These are phyloP conservation scores for Nothobranchius kuhntae DNA, from an alignment of 2,113 vertebrate species.

Conservation along the genomic window DNA sequence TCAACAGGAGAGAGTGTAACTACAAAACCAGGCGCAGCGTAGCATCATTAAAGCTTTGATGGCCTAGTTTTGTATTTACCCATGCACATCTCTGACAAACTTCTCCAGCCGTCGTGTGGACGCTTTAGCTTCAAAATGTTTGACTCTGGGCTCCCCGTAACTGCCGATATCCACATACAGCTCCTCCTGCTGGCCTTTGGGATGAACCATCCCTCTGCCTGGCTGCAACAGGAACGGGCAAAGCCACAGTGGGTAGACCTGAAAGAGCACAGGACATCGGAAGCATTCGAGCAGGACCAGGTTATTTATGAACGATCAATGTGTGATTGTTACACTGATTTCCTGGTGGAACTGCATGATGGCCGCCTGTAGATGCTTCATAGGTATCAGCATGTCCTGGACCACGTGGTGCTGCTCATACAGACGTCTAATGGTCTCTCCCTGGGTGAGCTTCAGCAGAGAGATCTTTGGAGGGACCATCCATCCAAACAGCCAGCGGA, in stretches of 20 bases:
- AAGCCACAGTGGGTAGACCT: constrained; percentile 98
- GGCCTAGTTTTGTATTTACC: constrained; percentile 79
- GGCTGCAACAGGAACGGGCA: constrained; percentile 92
- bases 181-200: constrained; percentile 88
- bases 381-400: constrained; percentile 97
- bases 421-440: constrained; percentile 91
- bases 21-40: neutral
- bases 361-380: constrained; percentile 86
- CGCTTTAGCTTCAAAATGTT: constrained; percentile 91
- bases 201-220: constrained; percentile 94
- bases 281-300: neutral
- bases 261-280: constrained; percentile 11
- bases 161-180: constrained; percentile 95
- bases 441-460: constrained; percentile 95
- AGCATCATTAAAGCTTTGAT: no score
- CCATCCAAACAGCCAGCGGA: constrained; percentile 95
- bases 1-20: neutral
- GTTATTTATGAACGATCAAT: neutral
- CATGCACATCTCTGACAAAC: constrained; percentile 92
- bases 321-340: constrained; percentile 82
- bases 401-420: constrained; percentile 97
- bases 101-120: constrained; percentile 93
- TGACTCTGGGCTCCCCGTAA: constrained; percentile 91
- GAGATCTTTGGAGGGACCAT: constrained; percentile 99
- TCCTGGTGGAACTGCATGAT: constrained; percentile 88